A percentile compares a stretch with the other conserved stretches of the same genome.
These are phyloP conservation scores for Eristalis tenax DNA, from an alignment of 2,888 invertebrate genomes.

Conservation along the genomic window DNA sequence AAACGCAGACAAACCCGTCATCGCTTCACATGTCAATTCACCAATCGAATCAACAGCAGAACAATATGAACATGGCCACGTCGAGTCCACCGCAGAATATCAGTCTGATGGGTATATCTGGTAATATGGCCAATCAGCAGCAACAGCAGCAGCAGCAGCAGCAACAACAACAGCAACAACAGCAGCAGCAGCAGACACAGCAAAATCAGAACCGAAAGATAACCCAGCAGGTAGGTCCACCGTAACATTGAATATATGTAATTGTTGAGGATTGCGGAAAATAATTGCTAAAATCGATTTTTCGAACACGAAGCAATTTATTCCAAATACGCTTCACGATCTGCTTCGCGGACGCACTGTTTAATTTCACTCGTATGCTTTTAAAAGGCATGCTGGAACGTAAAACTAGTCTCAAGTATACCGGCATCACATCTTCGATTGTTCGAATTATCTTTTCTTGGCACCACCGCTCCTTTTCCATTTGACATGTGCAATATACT, in stretches of 20 bases:
- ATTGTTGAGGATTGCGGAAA: no score
- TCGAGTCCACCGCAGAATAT: slow-evolving; percentile 82
- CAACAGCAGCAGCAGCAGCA: slow-evolving; percentile 71
- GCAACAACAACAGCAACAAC: slow-evolving; percentile 69
- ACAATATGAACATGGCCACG: slow-evolving; percentile 78
- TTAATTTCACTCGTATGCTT: no score
- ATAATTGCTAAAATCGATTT: no score
- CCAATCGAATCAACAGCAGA: slow-evolving; percentile 85
- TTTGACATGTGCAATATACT: no score
- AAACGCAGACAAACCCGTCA: slow-evolving; percentile 83
- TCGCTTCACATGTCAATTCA: slow-evolving; percentile 82
- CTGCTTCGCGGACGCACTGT: no score
- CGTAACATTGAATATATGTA: no score
- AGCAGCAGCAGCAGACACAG: slow-evolving; percentile 73
- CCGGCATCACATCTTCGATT: no score
- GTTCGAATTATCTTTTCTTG: background rate
- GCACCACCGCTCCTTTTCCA: no score
- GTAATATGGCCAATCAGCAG: slow-evolving; percentile 75
- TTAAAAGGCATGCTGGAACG: no score
- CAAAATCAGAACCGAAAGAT: slow-evolving; percentile 77
- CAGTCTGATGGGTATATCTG: slow-evolving; percentile 75
- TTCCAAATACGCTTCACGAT: no score
- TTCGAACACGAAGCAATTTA: no score
- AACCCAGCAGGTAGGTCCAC: slow-evolving; percentile 76
- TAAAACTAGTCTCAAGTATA: no score